phyloP scores from a whole-genome alignment of 53 echinoderm and acorn worm species.

The Luidia sarsii region DNA sequence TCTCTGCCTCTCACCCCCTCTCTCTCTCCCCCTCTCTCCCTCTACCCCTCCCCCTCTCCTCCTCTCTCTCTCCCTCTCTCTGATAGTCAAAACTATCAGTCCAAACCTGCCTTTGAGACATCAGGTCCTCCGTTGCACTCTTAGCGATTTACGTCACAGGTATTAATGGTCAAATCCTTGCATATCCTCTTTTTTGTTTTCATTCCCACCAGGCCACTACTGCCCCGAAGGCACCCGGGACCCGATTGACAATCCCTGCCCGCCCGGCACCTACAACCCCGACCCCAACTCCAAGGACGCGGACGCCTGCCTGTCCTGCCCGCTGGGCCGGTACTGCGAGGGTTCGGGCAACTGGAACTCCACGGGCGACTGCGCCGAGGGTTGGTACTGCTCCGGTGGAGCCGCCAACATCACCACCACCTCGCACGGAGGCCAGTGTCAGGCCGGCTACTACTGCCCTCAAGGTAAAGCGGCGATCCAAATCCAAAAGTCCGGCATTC shows the following conservation, averaged over 20 bases:
- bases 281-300: constrained; percentile 65
- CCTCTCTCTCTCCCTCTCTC: no score
- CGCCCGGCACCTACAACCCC: constrained; percentile 91
- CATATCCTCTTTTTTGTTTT: not conserved
- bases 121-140: no score
- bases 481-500: not conserved
- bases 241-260: constrained; percentile 89
- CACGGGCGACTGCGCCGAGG: constrained; percentile 89
- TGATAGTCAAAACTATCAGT: no score
- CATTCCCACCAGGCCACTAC: constrained; percentile 68
- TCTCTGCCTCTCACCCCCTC: no score
- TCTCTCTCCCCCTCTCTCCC: no score
- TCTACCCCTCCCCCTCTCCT: no score
- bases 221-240: constrained; percentile 91
- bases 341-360: constrained; percentile 95
- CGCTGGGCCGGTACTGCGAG: constrained; percentile 89
- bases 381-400: constrained; percentile 91
- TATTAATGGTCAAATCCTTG: no score
- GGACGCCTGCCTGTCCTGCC: constrained; percentile 81
- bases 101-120: no score
- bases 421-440: constrained; percentile 85
- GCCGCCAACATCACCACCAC: constrained; percentile 78
- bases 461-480: constrained; percentile 55
- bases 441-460: constrained; percentile 96
- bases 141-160: no score